Percentiles rank a stretch among this genome's conserved stretches.
phyloP scores from a whole-genome alignment of 2,888 invertebrate genomes.

The Andrena fulva region DNA sequence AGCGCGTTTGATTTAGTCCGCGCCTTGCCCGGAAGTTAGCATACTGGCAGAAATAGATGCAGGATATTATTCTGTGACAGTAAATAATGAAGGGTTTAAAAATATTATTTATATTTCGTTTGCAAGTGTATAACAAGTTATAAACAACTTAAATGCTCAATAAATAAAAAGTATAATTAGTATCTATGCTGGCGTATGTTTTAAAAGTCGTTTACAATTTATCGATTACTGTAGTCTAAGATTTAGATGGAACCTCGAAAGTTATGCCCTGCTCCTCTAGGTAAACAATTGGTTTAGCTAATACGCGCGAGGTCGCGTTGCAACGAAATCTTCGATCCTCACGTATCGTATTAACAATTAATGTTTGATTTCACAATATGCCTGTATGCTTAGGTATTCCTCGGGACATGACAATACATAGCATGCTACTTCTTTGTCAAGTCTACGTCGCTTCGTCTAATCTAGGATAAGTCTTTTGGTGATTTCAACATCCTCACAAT shows the following conservation, averaged over 20 bases:
- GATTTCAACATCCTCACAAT: slow-evolving; percentile 70
- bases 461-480: slow-evolving; percentile 75
- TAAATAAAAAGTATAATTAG: slow-evolving; percentile 73
- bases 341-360: slow-evolving; percentile 30
- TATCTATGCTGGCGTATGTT: slow-evolving; percentile 46
- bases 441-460: slow-evolving; percentile 37
- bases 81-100: slow-evolving; percentile 41
- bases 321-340: slow-evolving; percentile 38
- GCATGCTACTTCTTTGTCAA: slow-evolving; percentile 14
- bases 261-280: slow-evolving; percentile 1
- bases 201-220: slow-evolving; percentile 23
- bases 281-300: slow-evolving; percentile 27
- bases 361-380: slow-evolving; percentile 34
- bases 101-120: slow-evolving; percentile 68
- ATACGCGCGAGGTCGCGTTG: slow-evolving; percentile 14
- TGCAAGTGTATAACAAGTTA: slow-evolving; percentile 62
- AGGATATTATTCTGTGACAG: slow-evolving; percentile 6
- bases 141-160: slow-evolving; percentile 71
- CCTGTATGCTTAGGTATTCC: slow-evolving; percentile 6
- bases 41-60: not conserved
- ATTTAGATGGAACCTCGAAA: slow-evolving; percentile 18
- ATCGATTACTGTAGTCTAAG: slow-evolving; percentile 8
- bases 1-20: not conserved
- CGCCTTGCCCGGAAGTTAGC: slow-evolving; percentile 20
- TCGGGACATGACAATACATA: slow-evolving; percentile 26